Evolutionary conservation across 92 coral and sea anemone genomes (phyloP), one percentile per base, ranked within the genome.

Genomic region (Blastomussa wellsi): DNA sequence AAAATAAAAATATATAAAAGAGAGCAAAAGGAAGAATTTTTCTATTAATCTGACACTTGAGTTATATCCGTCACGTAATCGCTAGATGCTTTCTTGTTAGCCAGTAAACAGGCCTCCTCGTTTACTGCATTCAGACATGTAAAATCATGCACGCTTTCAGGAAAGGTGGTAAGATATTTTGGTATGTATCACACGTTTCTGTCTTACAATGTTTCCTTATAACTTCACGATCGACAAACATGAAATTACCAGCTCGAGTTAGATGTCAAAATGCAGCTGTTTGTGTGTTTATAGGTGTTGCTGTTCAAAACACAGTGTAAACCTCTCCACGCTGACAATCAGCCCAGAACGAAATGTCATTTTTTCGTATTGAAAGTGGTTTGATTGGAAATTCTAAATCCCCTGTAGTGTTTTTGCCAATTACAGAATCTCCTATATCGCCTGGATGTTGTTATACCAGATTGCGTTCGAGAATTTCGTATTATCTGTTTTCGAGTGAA

Each of bases 31-130:
- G 72, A 72, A 78, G 79, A 76, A 76, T 44, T 57, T 76, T 78
- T 78, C 51, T 36, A 16, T 57, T 78, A 9, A 79, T 79, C 70
- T 38, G 37, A 38, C 42, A 44, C 42, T 14, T 71, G 36, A 81
- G 53, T 53, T 51, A 53, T 33, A 48, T 69, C 68, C 68, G 85
- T 81, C 85, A 81, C 85, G 85, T 47, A 81, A 81, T 81, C 77
- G 11, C 20, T 20, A 19, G 49, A 65, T 38, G 41, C 74, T 57
- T 41, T 38, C 19, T 77, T 78, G 70, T 38, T 60, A 35, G 75
- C 44, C 75, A 70, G 22, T 38, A 35, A 38, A 14, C 19, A 31
- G 7, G 22, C 64, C 64, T 16, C 20, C n/a, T 22, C 68, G 12
- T 14, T 4, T 15, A 35, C 37, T 31, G 42, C 73, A 32, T 48